Evolutionary conservation across 2,888 invertebrate genomes (phyloP), one percentile per base, ranked within the genome.

Genomic region (Chrysopilus asiliformis): DNA sequence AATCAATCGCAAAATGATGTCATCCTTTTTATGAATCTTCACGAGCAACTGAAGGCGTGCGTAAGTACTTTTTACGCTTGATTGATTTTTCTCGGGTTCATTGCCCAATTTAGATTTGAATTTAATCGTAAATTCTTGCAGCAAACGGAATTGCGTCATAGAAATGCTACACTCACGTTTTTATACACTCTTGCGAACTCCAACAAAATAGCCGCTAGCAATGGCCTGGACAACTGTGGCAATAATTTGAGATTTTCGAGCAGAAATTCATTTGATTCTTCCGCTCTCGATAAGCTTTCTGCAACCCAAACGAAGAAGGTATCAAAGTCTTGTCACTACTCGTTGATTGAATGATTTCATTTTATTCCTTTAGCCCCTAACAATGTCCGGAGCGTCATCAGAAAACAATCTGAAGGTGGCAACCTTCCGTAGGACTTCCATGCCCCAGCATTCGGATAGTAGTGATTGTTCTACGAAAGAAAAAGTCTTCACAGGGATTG

Each of bases 61-160:
- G 55, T 55, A 45, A 47, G 53, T 49, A 34, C 13, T 24, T 9
- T 20, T 36, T 27, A 36, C 25, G 36, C 17, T 22, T 20, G 15
- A 36, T 32, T 36, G 22, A 36, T 19, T 32, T 27, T 16, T 31
- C 17, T 29, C 16, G 24, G 25, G n/a, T n/a, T 29, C 7, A 28
- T 7, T 32, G 17, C 19, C 26, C 8, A 12, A 26, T 20, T 36
- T 40, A 39, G 43, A 41, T 47, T 24, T 22, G 37, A 27, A 40
- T 47, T 24, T 31, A 20, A n/a, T 18, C 20, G 14, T 25, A 12
- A n/a, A 32, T 36, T 61, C 62, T 39, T 43, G 14, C 26, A 53
- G 49, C 62, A 74, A 72, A 67, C 70, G 44, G 65, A 76, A 31
- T 55, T 76, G 38, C 70, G 72, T 47, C 72, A 76, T 51, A 65